Conservation (phyloP, 2,888 invertebrate genomes). For the Archips crataeganus region DNA sequence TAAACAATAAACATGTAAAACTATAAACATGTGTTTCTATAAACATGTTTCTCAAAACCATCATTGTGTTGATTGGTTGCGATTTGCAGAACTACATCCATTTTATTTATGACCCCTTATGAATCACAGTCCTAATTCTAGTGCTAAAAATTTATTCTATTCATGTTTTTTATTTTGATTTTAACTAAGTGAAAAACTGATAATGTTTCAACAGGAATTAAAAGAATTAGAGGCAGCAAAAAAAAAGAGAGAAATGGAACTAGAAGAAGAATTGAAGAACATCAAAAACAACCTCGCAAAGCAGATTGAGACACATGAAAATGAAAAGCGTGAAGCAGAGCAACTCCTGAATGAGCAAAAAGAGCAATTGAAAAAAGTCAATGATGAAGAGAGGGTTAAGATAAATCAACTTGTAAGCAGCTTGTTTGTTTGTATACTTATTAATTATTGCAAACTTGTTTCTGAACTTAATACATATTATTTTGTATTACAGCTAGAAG, state of each 20-base stretch:
- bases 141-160: no score
- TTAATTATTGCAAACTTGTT: neutral
- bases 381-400: constrained; percentile 69
- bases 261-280: constrained; percentile 69
- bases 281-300: constrained; percentile 70
- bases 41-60: no score
- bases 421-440: neutral
- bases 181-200: neutral
- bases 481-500: constrained; percentile 60
- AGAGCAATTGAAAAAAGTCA: constrained; percentile 71
- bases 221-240: constrained; percentile 71
- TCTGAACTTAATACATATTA: neutral
- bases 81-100: no score
- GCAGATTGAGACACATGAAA: constrained; percentile 73
- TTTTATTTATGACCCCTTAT: no score
- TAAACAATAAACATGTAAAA: no score
- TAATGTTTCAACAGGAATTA: constrained; percentile 60
- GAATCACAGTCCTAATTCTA: no score
- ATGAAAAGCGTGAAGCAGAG: constrained; percentile 68
- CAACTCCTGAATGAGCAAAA: constrained; percentile 66
- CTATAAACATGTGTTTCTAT: no score
- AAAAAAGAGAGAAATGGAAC: constrained; percentile 65
- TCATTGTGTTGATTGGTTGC: no score
- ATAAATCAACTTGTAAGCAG: constrained; percentile 69
- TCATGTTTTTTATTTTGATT: no score